These are phyloP conservation scores for Poeciliopsis paucimaculata DNA, from an alignment of 2,797 vertebrate genomes.

Conservation along the genomic window DNA sequence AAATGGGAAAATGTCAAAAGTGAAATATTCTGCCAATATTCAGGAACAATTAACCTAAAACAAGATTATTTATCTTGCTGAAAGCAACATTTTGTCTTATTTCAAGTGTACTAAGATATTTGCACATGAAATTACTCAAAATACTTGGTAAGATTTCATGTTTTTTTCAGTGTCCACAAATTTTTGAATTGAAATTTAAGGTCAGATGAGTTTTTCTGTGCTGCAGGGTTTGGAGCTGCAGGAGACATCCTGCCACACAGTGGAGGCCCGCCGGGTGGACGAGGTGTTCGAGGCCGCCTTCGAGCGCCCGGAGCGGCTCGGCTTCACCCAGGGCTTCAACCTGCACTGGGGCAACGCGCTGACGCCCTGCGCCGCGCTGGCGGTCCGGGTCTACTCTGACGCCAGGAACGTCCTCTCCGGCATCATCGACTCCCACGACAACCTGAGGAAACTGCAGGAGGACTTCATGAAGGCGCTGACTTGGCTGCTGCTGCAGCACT, in stretches of 20 bases:
- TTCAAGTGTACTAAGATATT: too few species aligned
- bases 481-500: slow-evolving; percentile 91
- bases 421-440: slow-evolving; percentile 94
- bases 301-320: slow-evolving; percentile 82
- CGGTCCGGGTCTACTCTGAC: slow-evolving; percentile 91
- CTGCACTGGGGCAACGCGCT: slow-evolving; percentile 91
- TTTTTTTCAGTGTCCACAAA: too few species aligned
- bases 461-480: slow-evolving; percentile 93
- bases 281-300: slow-evolving; percentile 95
- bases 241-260: slow-evolving; percentile 96
- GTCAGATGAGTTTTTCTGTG: slow-evolving; percentile 17
- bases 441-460: slow-evolving; percentile 91
- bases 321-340: slow-evolving; percentile 84
- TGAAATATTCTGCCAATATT: too few species aligned
- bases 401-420: slow-evolving; percentile 92
- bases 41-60: too few species aligned
- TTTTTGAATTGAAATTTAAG: neutral
- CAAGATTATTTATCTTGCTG: too few species aligned
- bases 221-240: slow-evolving; percentile 94
- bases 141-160: too few species aligned
- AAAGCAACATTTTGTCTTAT: too few species aligned
- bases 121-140: too few species aligned
- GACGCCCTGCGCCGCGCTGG: slow-evolving; percentile 89
- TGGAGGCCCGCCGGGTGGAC: slow-evolving; percentile 93
- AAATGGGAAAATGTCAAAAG: too few species aligned